Percentiles rank a stretch among this genome's conserved stretches.
Evolutionary conservation across 1,140 invertebrate species (phyloP).

Genomic region (Solen grandis): DNA sequence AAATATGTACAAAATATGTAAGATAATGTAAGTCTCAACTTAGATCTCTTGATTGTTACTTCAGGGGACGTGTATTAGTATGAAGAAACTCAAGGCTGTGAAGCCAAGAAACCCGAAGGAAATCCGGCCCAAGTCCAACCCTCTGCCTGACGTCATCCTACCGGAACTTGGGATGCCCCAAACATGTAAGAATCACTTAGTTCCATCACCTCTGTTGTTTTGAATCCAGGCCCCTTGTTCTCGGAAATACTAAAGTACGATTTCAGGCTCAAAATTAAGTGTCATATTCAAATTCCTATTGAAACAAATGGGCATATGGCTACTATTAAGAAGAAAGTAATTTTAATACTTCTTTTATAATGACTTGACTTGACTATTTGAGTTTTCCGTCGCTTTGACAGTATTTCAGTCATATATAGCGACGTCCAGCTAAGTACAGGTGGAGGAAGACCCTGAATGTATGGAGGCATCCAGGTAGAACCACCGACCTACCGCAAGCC

Average conservation of each 20-base stretch:
- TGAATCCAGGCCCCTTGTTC: neutral
- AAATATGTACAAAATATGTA: too few species aligned
- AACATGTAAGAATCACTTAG: constrained; percentile 46
- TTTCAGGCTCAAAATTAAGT: neutral
- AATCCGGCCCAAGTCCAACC: constrained; percentile 47
- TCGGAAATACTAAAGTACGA: neutral
- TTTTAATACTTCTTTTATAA: neutral
- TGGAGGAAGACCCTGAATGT: too few species aligned
- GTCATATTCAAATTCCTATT: neutral
- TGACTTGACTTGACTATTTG: too few species aligned
- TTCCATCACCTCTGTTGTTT: neutral
- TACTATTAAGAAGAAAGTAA: neutral
- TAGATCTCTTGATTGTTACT: neutral
- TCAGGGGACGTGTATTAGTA: constrained; percentile 70
- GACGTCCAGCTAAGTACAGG: too few species aligned
- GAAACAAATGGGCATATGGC: neutral
- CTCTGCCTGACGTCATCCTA: constrained; percentile 60
- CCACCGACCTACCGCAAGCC: too few species aligned
- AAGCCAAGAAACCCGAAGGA: constrained; percentile 58
- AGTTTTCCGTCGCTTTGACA: too few species aligned
- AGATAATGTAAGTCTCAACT: neutral
- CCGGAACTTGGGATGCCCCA: constrained; percentile 60
- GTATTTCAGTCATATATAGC: too few species aligned
- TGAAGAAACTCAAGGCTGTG: constrained; percentile 68
- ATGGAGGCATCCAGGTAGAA: too few species aligned